Evolutionary conservation across 2,113 vertebrate genomes (phyloP).

Genomic region (Zosterops hypoxanthus): DNA sequence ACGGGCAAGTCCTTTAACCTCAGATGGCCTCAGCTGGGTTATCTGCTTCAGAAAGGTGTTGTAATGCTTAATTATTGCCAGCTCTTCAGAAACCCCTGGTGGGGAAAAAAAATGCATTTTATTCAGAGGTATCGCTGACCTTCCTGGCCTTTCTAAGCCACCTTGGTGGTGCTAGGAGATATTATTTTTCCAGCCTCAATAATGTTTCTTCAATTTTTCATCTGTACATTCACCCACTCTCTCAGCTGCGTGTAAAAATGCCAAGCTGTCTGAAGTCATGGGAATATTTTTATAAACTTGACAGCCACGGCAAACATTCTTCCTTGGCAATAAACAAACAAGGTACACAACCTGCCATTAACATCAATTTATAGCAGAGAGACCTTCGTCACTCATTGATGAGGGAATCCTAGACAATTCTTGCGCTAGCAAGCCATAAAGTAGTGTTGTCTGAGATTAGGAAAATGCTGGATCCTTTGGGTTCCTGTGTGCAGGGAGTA

Average conservation of each 20-base stretch:
- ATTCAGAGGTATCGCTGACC: slow-evolving; percentile 38
- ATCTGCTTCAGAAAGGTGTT: slow-evolving; percentile 42
- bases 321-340: slow-evolving; percentile 64
- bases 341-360: slow-evolving; percentile 54
- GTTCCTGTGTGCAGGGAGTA: not conserved
- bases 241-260: slow-evolving; percentile 62
- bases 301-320: slow-evolving; percentile 65
- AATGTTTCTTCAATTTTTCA: slow-evolving; percentile 56
- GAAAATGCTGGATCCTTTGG: not conserved
- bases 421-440: not conserved
- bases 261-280: slow-evolving; percentile 66
- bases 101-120: not conserved
- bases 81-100: not conserved
- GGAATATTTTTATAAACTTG: slow-evolving; percentile 64
- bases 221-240: slow-evolving; percentile 58
- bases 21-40: slow-evolving; percentile 29
- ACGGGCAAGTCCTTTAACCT: slow-evolving; percentile 42
- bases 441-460: not conserved
- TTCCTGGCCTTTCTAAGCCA: slow-evolving; percentile 21
- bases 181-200: not conserved
- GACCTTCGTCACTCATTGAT: slow-evolving; percentile 23
- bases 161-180: not conserved
- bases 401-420: slow-evolving; percentile 31
- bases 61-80: slow-evolving; percentile 60
- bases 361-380: slow-evolving; percentile 41